These are phyloP conservation scores for Oncorhynchus tshawytscha DNA, from an alignment of 2,113 vertebrate species.

Conservation along the genomic window DNA sequence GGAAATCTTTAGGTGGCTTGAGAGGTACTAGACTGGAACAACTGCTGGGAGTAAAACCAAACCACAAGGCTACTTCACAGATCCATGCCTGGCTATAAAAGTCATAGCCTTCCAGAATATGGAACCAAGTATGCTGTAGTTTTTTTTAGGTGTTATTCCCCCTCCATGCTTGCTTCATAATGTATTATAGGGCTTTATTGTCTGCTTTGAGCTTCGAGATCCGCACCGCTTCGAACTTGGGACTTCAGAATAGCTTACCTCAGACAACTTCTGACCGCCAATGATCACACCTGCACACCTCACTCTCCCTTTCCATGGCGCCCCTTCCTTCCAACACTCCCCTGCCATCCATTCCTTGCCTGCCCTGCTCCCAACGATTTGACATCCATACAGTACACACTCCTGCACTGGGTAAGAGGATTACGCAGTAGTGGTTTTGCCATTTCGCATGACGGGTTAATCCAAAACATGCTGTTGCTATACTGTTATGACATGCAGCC, in stretches of 20 bases:
- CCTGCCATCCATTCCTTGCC: background rate
- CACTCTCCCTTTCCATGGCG: background rate
- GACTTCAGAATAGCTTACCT: no score
- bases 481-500: conserved; percentile 50
- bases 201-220: no score
- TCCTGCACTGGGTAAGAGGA: conserved; percentile 61
- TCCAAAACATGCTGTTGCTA: conserved; percentile 62
- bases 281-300: background rate
- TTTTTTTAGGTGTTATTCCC: no score
- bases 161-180: no score
- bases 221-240: no score
- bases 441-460: conserved; percentile 70
- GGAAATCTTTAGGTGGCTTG: conserved; percentile 16
- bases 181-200: no score
- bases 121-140: no score
- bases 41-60: conserved; percentile 22
- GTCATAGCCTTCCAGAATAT: no score
- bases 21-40: conserved; percentile 28
- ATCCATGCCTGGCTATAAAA: no score
- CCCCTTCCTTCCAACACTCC: conserved; percentile 7
- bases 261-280: no score
- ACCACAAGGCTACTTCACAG: no score
- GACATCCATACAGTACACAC: conserved; percentile 32
- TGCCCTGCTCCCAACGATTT: conserved; percentile 39
- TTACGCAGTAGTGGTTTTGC: conserved; percentile 52